phyloP scores from a whole-genome alignment of 1,140 invertebrate genomes.

The Micrasema longulum region DNA sequence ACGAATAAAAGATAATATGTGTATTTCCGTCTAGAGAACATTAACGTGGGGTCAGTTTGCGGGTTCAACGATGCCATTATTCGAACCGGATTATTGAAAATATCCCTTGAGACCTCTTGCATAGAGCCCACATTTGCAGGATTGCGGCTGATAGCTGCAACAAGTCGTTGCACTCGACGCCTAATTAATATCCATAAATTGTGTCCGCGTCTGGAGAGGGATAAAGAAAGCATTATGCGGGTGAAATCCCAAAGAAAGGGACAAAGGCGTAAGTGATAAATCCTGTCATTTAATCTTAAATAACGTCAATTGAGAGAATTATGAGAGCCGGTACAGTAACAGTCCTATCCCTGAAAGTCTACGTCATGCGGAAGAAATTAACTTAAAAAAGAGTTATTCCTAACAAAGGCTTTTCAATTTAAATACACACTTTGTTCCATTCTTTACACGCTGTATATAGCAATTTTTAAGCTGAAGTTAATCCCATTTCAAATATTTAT shows the following conservation, averaged over 20 bases:
- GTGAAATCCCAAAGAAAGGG: conserved; percentile 6
- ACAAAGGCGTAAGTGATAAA: conserved; percentile 7
- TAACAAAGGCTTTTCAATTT: no score
- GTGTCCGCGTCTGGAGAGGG: conserved; percentile 14
- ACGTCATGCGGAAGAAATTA: no score
- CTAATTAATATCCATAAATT: conserved; percentile 39
- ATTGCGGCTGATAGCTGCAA: conserved; percentile 19
- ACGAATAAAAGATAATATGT: conserved; percentile 6
- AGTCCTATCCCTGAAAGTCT: no score
- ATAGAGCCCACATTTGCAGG: conserved; percentile 4
- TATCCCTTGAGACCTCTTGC: background rate
- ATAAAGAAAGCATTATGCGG: background rate
- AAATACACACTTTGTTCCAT: no score
- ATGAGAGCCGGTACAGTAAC: no score
- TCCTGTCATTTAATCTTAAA: background rate
- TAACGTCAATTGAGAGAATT: conserved; percentile 28
- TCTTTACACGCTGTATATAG: no score
- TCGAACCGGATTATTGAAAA: background rate
- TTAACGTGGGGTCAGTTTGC: conserved; percentile 20
- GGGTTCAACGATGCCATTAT: conserved; percentile 32
- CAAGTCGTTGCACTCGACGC: conserved; percentile 34
- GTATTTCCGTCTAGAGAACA: conserved; percentile 17
- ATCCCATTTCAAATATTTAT: no score
- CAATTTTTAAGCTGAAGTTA: no score
- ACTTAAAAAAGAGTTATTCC: no score